These are phyloP conservation scores for Cebus imitator DNA, from an alignment of 2,113 vertebrate species.

Conservation along the genomic window DNA sequence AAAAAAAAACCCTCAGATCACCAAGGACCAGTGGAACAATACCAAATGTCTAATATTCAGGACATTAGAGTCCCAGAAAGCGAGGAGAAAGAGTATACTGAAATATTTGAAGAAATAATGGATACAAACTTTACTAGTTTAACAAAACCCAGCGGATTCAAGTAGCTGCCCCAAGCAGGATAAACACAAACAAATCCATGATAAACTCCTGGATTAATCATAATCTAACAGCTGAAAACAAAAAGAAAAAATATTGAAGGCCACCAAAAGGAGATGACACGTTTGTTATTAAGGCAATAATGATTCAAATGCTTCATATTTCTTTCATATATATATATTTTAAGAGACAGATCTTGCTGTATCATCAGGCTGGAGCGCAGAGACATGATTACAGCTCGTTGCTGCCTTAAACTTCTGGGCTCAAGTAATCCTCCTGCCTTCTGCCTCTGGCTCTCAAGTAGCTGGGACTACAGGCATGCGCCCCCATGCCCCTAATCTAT, in stretches of 20 bases:
- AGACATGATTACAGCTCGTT: background rate
- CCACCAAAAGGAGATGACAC: background rate
- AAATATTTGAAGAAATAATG: constrained; percentile 21
- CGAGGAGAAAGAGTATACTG: background rate
- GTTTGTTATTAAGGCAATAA: background rate
- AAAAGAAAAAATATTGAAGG: background rate
- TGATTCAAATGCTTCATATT: constrained; percentile 28
- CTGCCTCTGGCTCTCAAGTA: background rate
- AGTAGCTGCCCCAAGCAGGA: background rate
- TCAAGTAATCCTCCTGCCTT: background rate
- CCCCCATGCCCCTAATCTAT: no score
- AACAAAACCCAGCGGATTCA: background rate
- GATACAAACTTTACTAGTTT: background rate
- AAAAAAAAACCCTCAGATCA: background rate
- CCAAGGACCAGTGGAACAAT: background rate
- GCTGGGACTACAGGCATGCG: background rate
- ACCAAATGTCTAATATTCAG: constrained; percentile 1
- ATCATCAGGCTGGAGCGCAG: background rate
- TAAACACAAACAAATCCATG: constrained; percentile 25
- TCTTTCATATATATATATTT: no score
- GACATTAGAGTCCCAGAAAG: background rate
- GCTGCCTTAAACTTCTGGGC: background rate
- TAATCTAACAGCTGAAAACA: constrained; percentile 1
- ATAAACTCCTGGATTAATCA: background rate
- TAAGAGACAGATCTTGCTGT: no score